Evolutionary conservation across 2,113 vertebrate genomes (phyloP).

Genomic region (Pycnonotus jocosus): DNA sequence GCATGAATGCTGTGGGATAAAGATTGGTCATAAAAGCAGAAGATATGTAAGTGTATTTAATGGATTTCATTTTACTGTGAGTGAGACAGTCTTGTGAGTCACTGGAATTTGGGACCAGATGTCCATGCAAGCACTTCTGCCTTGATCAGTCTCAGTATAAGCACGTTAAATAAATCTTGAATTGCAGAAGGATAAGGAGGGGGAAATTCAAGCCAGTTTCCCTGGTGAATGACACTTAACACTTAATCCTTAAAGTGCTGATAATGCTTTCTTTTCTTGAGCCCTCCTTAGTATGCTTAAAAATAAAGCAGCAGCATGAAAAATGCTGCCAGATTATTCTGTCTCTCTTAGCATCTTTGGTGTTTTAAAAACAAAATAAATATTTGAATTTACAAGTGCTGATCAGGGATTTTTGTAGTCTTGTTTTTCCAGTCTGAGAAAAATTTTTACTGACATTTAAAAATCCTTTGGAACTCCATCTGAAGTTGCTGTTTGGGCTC

Average conservation of each 20-base stretch:
- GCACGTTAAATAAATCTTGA: not conserved
- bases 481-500: not conserved
- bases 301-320: conserved; percentile 18
- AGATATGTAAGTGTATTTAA: not conserved
- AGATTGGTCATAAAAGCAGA: not conserved
- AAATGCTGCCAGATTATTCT: not conserved
- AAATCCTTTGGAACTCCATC: conserved; percentile 1
- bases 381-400: conserved; percentile 30
- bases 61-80: not conserved
- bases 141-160: conserved; percentile 4
- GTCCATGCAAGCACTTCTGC: not conserved
- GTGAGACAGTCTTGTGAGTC: not conserved
- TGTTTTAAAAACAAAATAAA: conserved; percentile 8
- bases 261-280: conserved; percentile 41
- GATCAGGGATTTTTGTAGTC: not conserved
- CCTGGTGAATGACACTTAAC: conserved; percentile 28
- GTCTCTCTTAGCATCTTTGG: not conserved
- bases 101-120: not conserved
- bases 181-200: not conserved
- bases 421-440: not conserved
- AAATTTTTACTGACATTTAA: not conserved
- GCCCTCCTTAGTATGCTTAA: not conserved
- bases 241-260: conserved; percentile 56
- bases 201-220: not conserved
- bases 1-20: not conserved